Base-by-base conservation (phyloP, 2,888 invertebrate species). In the Drosophila putrida region DNA sequence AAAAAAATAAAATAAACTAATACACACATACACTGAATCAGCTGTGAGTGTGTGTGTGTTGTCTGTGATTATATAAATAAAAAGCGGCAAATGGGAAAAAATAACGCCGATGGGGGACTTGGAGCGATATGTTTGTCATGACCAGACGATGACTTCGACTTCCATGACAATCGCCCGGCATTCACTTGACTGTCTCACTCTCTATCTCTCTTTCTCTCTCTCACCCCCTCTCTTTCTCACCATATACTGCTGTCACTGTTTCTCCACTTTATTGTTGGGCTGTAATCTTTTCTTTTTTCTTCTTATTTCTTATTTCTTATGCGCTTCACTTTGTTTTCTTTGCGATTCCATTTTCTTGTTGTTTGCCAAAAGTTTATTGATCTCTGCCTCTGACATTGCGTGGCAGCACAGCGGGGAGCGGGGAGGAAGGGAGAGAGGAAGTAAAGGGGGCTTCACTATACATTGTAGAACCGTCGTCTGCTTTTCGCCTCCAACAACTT, bases 291-390 rank as follows among this genome's bases (percentile, higher is more conserved):
- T 65, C 62, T 68, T 81, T 75, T 2, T 20, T 82, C 82, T 82
- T 43, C 51, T 65, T 64, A 66, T 81, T 75, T n/a, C n/a, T n/a
- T n/a, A n/a, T n/a, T 20, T 20, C 20, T 20, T 58, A 74, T 82
- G 75, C 80, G 74, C 80, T 87, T 84, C 64, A 79, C 78, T 82
- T 82, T 82, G 82, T 87, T 87, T 82, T 82, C 85, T 80, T 86
- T 86, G 70, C 76, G 75, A 59, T 82, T 82, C 78, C 82, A 86
- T 77, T 82, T 84, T 82, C 85, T 85, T 88, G 82, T 82, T 83
- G 80, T 88, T 83, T 88, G 83, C 82, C 85, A 85, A 83, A 87
- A 87, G 82, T 83, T 83, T 88, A 85, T 88, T 88, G 86, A 83
- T 84, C 87, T 69, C 39, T 66, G 46, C 51, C 55, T 47, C 80